phyloP scores from a whole-genome alignment of 2,113 vertebrate genomes.

The Carlito syrichta region DNA sequence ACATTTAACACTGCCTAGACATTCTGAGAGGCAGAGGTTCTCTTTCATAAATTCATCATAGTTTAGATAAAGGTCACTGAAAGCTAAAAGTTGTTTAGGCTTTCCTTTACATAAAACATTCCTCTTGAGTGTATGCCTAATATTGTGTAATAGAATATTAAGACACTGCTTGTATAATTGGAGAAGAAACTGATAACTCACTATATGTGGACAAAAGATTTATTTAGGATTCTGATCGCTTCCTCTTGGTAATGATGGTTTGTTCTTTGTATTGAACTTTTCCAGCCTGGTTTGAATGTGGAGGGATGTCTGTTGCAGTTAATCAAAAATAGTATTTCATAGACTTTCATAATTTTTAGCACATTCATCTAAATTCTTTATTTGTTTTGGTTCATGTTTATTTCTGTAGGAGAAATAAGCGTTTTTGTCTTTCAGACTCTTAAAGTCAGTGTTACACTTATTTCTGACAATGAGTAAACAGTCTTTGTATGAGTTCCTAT shows the following conservation, averaged over 20 bases:
- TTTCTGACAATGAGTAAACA: conserved; percentile 16
- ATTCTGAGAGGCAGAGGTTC: background rate
- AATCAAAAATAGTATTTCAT: conserved; percentile 33
- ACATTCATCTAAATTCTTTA: conserved; percentile 41
- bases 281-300: background rate
- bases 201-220: background rate
- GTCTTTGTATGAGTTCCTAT: conserved; percentile 26
- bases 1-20: conserved; percentile 23
- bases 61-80: conserved; percentile 34
- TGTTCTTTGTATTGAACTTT: conserved; percentile 47
- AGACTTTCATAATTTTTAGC: background rate
- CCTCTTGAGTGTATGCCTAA: conserved; percentile 19
- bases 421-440: conserved; percentile 31
- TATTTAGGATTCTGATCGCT: conserved; percentile 13
- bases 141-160: conserved; percentile 26
- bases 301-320: conserved; percentile 2
- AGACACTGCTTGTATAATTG: conserved; percentile 23
- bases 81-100: conserved; percentile 29
- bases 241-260: background rate
- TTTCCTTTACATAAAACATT: background rate
- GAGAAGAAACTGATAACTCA: conserved; percentile 36
- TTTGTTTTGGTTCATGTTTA: conserved; percentile 27
- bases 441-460: background rate
- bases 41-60: conserved; percentile 21
- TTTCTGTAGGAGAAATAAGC: background rate